phyloP scores from a whole-genome alignment of 1,140 invertebrate genomes.

The Nixonia krombeini region DNA sequence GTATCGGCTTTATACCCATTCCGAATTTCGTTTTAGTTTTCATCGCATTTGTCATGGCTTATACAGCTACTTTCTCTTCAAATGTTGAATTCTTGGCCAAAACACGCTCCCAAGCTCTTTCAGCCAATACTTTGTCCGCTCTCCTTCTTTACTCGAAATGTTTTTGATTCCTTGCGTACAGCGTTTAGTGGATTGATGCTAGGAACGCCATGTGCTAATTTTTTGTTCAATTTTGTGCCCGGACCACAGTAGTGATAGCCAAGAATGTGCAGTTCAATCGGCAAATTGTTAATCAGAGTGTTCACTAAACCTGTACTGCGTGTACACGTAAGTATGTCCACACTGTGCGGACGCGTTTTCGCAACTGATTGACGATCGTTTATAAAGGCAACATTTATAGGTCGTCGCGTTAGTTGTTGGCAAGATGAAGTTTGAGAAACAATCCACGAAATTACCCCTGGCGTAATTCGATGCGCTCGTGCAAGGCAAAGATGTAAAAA shows the following conservation, averaged over 20 bases:
- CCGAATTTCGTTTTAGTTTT: constrained; percentile 35
- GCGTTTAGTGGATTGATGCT: constrained; percentile 56
- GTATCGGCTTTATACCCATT: constrained; percentile 30
- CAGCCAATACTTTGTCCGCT: constrained; percentile 12
- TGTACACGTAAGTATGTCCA: too few species aligned
- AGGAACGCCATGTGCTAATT: constrained; percentile 43
- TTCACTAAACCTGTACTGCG: constrained; percentile 11
- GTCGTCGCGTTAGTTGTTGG: too few species aligned
- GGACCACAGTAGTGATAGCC: constrained; percentile 52
- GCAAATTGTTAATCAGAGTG: constrained; percentile 43
- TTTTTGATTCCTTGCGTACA: constrained; percentile 29
- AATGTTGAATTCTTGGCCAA: constrained; percentile 4
- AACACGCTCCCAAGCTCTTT: constrained; percentile 9
- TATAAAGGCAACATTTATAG: too few species aligned
- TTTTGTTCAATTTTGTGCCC: constrained; percentile 45
- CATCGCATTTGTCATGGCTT: constrained; percentile 15
- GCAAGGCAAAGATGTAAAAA: too few species aligned
- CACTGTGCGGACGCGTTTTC: too few species aligned
- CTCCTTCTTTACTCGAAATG: constrained; percentile 10
- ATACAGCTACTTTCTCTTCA: constrained; percentile 18
- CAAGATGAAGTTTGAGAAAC: too few species aligned
- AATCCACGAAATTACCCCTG: too few species aligned
- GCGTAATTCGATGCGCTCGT: too few species aligned
- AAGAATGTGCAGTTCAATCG: constrained; percentile 51
- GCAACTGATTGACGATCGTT: too few species aligned